Base-by-base conservation (phyloP, 1,140 invertebrate genomes). In the Bicyclus anynana region DNA sequence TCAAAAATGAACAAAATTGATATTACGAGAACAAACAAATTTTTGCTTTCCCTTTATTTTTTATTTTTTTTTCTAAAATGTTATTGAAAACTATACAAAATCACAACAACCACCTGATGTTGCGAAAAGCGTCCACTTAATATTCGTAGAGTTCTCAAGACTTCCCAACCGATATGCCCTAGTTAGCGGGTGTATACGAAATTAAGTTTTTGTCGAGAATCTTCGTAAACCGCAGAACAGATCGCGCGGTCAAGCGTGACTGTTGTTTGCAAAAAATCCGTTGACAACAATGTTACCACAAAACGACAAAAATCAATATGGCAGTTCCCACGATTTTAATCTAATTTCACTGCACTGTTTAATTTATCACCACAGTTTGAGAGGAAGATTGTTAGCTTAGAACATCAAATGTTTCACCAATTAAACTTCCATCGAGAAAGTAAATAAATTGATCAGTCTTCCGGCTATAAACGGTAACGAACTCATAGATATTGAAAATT, bases 201-300 rank as follows among this genome's bases (percentile, higher is more conserved):
- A 72, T 75, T 65, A 67, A 48, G 49, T 70, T 69, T 75, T 77
- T 67, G 60, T 48, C 60, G 58, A 65, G 20, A 49, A 65, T 64
- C 62, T 53, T 69, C 66, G 66, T 72, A 68, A 74, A 74, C 64
- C 68, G 72, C 74, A 72, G 69, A 79, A 72, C 69, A 44, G 69
- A 79, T 82, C 75, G 76, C 64, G 66, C 62, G 59, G 54, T 66
- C 67, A 69, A 68, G 48, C 73, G 70, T 46, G 66, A 68, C 65
- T 14, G 56, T 58, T 49, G 71, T 79, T 77, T 72, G 74, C 65
- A 72, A 77, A 80, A 81, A 79, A 66, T 56, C 57, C 47, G 53
- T 48, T 51, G 55, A 72, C 64, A 65, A 74, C 59, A 70, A 71
- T 56, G 61, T 53, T 53, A 56, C 33, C 48, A 59, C 56, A 69